These are phyloP conservation scores for Bombylius major DNA, from an alignment of 2,888 invertebrate species.

Conservation along the genomic window DNA sequence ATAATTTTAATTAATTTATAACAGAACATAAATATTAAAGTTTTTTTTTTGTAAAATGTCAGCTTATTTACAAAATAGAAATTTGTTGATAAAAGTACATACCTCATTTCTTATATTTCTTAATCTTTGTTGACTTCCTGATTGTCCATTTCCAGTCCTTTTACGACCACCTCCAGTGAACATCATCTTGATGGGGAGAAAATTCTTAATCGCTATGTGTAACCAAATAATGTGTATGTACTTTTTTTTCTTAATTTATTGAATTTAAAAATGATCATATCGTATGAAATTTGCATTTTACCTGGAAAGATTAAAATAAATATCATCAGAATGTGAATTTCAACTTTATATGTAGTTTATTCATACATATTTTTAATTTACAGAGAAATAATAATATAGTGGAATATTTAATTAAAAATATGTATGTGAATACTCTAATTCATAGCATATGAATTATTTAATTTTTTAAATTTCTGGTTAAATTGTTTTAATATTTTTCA, in stretches of 20 bases:
- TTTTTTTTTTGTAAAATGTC: neutral
- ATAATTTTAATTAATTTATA: neutral
- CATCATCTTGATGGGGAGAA: constrained; percentile 44
- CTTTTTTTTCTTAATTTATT: neutral
- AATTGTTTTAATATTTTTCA: no score
- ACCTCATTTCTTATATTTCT: constrained; percentile 22
- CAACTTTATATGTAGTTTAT: no score
- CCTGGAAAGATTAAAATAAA: no score
- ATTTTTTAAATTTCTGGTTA: no score
- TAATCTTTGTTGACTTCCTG: constrained; percentile 28
- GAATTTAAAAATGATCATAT: neutral
- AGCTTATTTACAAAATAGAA: neutral
- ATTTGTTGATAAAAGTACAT: neutral
- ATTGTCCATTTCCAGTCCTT: constrained; percentile 37
- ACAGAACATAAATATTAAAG: neutral
- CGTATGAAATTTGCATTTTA: no score
- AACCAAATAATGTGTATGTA: neutral
- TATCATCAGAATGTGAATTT: no score
- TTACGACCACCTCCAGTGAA: constrained; percentile 54
- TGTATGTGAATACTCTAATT: no score
- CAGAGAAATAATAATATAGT: no score
- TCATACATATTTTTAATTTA: no score
- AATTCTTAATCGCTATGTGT: constrained; percentile 3
- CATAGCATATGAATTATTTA: no score
- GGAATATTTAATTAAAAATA: no score